Evolutionary conservation across 2,888 invertebrate genomes (phyloP).

Genomic region (Protonemura montana): DNA sequence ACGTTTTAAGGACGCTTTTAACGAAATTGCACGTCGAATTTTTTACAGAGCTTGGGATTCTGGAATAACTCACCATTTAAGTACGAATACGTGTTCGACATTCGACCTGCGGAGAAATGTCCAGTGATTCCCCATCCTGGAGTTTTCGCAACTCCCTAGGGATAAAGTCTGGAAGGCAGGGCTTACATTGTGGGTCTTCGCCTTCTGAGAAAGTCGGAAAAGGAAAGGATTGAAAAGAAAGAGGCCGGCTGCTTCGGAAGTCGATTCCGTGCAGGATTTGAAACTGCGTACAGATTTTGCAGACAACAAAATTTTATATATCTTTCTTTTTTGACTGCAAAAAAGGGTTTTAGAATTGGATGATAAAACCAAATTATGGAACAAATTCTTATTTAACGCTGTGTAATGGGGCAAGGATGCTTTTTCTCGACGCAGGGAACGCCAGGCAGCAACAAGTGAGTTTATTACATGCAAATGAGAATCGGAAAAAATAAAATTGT

Average conservation of each 20-base stretch:
- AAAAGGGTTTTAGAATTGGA: too few species aligned
- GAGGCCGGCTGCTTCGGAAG: neutral
- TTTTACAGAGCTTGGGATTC: neutral
- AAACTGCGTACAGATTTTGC: too few species aligned
- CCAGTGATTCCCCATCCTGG: neutral
- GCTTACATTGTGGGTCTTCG: neutral
- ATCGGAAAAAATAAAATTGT: neutral
- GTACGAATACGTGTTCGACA: slow-evolving; percentile 29
- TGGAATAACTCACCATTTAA: slow-evolving; percentile 21
- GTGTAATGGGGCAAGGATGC: too few species aligned
- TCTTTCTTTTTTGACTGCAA: too few species aligned
- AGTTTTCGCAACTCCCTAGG: neutral
- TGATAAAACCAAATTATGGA: too few species aligned
- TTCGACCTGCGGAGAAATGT: neutral
- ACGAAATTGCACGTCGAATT: slow-evolving; percentile 14
- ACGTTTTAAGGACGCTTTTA: slow-evolving; percentile 23
- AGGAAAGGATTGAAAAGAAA: neutral
- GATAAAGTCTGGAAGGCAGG: neutral
- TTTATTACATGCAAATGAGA: neutral
- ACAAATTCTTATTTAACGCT: too few species aligned
- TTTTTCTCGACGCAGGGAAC: neutral
- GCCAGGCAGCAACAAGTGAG: neutral
- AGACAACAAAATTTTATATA: too few species aligned
- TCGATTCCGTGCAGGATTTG: neutral
- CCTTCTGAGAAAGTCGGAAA: neutral